These are phyloP conservation scores for Drosophila mauritiana DNA, from an alignment of 1,140 invertebrate species.

Conservation along the genomic window DNA sequence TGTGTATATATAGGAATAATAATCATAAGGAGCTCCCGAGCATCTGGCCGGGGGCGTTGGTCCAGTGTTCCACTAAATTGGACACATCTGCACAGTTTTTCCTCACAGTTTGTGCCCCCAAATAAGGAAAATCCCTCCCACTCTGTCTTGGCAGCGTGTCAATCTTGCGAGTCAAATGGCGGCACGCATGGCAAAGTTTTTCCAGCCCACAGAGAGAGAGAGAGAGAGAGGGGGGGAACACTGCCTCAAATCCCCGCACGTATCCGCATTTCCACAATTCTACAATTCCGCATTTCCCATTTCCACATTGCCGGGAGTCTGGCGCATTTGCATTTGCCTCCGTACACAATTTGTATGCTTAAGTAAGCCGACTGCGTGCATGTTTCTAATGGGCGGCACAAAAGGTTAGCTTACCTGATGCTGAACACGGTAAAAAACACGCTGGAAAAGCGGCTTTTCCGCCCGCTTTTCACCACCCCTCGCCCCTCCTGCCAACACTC, in stretches of 20 bases:
- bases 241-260: slow-evolving; percentile 73
- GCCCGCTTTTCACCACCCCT: not conserved
- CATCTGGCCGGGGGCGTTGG: slow-evolving; percentile 44
- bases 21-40: slow-evolving; percentile 38
- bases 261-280: slow-evolving; percentile 72
- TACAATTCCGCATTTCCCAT: slow-evolving; percentile 57
- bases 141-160: slow-evolving; percentile 71
- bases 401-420: slow-evolving; percentile 77
- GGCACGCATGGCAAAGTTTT: slow-evolving; percentile 78
- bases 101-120: not conserved
- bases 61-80: slow-evolving; percentile 78
- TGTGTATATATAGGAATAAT: slow-evolving; percentile 6
- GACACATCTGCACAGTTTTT: slow-evolving; percentile 79
- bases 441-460: slow-evolving; percentile 45
- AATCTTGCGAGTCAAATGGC: slow-evolving; percentile 80
- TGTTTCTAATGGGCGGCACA: slow-evolving; percentile 82
- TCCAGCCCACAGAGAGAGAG: slow-evolving; percentile 35
- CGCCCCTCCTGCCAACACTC: not conserved
- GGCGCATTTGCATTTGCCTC: slow-evolving; percentile 51
- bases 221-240: slow-evolving; percentile 14
- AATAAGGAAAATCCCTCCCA: not conserved
- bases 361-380: slow-evolving; percentile 81
- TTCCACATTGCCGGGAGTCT: slow-evolving; percentile 31
- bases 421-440: slow-evolving; percentile 56
- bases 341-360: slow-evolving; percentile 71